Percentiles rank a stretch among this genome's conserved stretches.
phyloP scores from a whole-genome alignment of 1,140 invertebrate genomes.

The Nixonia krombeini region DNA sequence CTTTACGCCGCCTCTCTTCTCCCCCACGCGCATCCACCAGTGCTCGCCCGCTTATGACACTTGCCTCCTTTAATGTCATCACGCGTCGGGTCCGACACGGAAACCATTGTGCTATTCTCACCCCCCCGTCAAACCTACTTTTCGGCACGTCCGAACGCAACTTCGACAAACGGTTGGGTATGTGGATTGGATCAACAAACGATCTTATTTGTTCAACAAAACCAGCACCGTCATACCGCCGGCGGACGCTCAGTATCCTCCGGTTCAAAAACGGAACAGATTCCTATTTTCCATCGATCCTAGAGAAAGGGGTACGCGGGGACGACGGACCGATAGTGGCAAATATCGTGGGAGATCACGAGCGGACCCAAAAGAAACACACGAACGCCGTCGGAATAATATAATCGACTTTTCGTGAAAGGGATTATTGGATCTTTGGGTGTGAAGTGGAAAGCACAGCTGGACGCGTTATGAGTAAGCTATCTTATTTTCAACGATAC shows the following conservation, averaged over 20 bases:
- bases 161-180: conserved; percentile 7
- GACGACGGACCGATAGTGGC: no score
- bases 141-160: no score
- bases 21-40: not conserved
- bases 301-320: no score
- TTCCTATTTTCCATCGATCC: no score
- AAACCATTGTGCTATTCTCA: conserved; percentile 6
- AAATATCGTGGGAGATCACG: not conserved
- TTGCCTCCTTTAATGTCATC: conserved; percentile 1
- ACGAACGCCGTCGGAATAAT: no score
- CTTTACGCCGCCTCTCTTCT: not conserved
- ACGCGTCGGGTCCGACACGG: not conserved
- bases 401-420: conserved; percentile 44
- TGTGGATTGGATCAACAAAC: conserved; percentile 23
- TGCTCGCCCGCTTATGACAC: no score
- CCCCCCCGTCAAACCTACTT: conserved; percentile 3
- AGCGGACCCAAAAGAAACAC: conserved; percentile 17
- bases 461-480: no score
- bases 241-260: no score
- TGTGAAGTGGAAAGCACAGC: conserved; percentile 31
- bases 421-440: conserved; percentile 23
- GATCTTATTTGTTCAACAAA: conserved; percentile 26
- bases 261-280: conserved; percentile 18
- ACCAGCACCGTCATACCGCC: conserved; percentile 1
- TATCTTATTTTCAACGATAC: no score